These are phyloP conservation scores for Labeo rohita DNA, from an alignment of 2,113 vertebrate species.

Conservation along the genomic window DNA sequence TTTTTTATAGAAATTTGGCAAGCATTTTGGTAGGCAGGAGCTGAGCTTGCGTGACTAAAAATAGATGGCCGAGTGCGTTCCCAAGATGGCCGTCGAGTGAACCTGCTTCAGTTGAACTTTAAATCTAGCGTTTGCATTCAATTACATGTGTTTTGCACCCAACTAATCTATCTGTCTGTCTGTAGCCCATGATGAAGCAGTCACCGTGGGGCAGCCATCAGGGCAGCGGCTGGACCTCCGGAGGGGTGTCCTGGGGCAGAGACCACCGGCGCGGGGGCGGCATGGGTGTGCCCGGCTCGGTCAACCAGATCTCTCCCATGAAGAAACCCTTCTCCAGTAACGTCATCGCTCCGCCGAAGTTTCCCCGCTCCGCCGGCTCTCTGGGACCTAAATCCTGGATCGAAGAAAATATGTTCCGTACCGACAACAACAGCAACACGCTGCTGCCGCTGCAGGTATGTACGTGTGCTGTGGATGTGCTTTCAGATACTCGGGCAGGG, in stretches of 20 bases:
- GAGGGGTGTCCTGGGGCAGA: conserved; percentile 93
- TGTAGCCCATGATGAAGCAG: conserved; percentile 93
- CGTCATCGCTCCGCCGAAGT: conserved; percentile 97
- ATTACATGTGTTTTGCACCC: neutral
- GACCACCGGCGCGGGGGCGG: conserved; percentile 90
- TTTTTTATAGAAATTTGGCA: neutral
- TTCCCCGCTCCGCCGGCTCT: conserved; percentile 88
- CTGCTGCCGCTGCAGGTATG: conserved; percentile 94
- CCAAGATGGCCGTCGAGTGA: conserved; percentile 4
- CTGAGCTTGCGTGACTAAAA: neutral
- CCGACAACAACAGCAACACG: conserved; percentile 97
- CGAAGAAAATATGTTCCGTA: conserved; percentile 95
- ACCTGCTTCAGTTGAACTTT: neutral
- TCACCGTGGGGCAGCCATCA: conserved; percentile 95
- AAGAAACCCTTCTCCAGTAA: conserved; percentile 97
- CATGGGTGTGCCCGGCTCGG: conserved; percentile 88
- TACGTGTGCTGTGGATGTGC: neutral
- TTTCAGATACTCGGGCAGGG: neutral
- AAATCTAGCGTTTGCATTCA: neutral
- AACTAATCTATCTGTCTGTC: conserved; percentile 32
- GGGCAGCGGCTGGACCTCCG: conserved; percentile 91
- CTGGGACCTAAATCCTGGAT: conserved; percentile 94
- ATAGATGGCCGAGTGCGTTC: neutral
- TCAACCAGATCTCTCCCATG: conserved; percentile 92
- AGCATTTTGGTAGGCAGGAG: neutral